Evolutionary conservation across 1,140 invertebrate species (phyloP), one percentile per base, ranked within the genome.

Genomic region (Diabrotica virgifera): DNA sequence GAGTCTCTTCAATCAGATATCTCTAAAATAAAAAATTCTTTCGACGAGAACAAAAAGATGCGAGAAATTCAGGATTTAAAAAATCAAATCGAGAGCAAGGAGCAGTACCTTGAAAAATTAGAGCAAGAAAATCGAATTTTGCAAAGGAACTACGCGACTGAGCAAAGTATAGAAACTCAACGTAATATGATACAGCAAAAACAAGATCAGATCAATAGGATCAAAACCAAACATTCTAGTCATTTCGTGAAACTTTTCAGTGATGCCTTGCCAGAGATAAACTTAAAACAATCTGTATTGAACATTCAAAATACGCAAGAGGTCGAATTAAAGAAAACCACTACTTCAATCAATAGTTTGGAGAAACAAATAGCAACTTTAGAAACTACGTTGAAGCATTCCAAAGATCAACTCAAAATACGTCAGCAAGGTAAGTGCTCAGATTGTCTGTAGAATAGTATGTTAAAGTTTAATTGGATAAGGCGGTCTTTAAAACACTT

Each of bases 141-240:
- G 5, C 80, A 80, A 69, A 73, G 81, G 70, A 84, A 82, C 78
- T 80, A 65, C 40, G 57, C 75, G 40, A 67, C 65, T 38, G 76
- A 80, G 64, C 64, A 74, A 38, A 76, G 80, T 62, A 79, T 82
- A 24, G 69, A 74, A 50, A 64, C 64, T 3, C 72, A 80, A 61
- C 73, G 66, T 13, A 66, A 67, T 59, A 60, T 65, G 14, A 73
- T 77, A 56, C 76, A 79, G 56, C 70, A 80, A 36, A 90, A 89
- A 72, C 82, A 88, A 71, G 83, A 84, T 66, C 81, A 87, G 71
- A 80, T 91, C 37, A 73, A 84, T 24, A 79, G 81, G 6, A 74
- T 86, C 2, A 86, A 84, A 71, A 84, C 84, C 55, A 89, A 89
- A 76, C 85, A 90, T 62, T 80, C 79, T 58, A 74, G 83, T 11